These are phyloP conservation scores for Ceraclea dissimilis DNA, from an alignment of 2,888 invertebrate species.

Conservation along the genomic window DNA sequence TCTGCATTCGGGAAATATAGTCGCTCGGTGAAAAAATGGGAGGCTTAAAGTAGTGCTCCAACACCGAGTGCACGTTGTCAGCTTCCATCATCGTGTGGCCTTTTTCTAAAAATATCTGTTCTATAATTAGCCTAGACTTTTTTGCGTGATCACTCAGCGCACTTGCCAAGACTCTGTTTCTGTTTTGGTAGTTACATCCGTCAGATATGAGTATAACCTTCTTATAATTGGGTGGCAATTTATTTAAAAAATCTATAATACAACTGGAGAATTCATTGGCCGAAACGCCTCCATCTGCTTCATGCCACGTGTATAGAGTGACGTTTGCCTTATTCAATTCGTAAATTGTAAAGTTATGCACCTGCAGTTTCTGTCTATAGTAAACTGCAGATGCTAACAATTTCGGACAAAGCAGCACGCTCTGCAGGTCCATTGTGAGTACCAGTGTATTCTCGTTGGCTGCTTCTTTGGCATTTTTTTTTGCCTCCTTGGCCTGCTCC, in stretches of 20 bases:
- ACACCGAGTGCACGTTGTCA: not conserved
- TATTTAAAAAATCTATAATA: not conserved
- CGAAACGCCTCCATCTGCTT: not conserved
- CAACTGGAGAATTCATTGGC: not conserved
- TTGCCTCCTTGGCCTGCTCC: no score
- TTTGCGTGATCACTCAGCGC: not conserved
- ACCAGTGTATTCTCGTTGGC: no score
- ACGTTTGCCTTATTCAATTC: not conserved
- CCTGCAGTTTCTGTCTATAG: not conserved
- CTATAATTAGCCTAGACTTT: not conserved
- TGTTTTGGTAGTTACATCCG: not conserved
- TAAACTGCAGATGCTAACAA: not conserved
- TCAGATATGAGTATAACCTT: not conserved
- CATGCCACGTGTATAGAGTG: not conserved
- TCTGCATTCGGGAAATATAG: not conserved
- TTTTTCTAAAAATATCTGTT: not conserved
- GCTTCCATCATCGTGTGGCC: not conserved
- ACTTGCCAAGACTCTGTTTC: not conserved
- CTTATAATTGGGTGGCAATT: not conserved
- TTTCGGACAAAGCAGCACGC: not conserved
- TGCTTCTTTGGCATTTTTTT: no score
- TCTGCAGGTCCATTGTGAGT: no score
- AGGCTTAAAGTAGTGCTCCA: not conserved
- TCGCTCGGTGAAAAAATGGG: not conserved
- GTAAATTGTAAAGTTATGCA: not conserved